phyloP scores from a whole-genome alignment of 2,113 vertebrate species.

The Notarius lentiginosus region DNA sequence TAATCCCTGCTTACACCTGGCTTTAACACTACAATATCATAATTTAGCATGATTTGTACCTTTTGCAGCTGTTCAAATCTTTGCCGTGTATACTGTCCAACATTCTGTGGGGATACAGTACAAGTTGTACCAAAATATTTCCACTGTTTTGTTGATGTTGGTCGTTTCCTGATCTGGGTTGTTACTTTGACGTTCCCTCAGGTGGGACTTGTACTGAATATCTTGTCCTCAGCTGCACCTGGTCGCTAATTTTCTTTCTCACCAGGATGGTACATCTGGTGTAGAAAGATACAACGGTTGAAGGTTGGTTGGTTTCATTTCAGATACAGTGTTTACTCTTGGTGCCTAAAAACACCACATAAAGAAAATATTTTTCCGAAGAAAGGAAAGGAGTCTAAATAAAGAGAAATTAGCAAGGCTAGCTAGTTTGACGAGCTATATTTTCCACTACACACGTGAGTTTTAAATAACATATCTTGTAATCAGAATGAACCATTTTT shows the following conservation, averaged over 20 bases:
- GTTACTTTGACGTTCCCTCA: neutral
- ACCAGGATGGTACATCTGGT: neutral
- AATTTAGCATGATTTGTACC: constrained; percentile 10
- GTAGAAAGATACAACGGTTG: neutral
- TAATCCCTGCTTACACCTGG: constrained; percentile 23
- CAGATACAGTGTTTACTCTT: neutral
- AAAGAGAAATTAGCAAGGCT: neutral
- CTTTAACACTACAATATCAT: neutral
- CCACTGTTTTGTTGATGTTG: neutral
- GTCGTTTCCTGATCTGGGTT: neutral
- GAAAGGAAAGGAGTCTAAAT: neutral
- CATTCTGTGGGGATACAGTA: neutral
- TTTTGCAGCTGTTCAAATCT: constrained; percentile 63
- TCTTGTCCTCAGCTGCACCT: constrained; percentile 18
- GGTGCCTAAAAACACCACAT: neutral
- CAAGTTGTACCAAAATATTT: neutral
- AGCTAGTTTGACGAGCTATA: neutral
- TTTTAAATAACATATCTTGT: neutral
- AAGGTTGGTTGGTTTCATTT: neutral
- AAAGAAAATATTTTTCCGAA: neutral
- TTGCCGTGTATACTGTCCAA: neutral
- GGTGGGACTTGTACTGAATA: neutral
- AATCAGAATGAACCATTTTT: neutral
- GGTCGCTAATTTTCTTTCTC: neutral
- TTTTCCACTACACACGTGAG: neutral